phyloP scores from a whole-genome alignment of 2,113 vertebrate species.

The Heterotis niloticus region DNA sequence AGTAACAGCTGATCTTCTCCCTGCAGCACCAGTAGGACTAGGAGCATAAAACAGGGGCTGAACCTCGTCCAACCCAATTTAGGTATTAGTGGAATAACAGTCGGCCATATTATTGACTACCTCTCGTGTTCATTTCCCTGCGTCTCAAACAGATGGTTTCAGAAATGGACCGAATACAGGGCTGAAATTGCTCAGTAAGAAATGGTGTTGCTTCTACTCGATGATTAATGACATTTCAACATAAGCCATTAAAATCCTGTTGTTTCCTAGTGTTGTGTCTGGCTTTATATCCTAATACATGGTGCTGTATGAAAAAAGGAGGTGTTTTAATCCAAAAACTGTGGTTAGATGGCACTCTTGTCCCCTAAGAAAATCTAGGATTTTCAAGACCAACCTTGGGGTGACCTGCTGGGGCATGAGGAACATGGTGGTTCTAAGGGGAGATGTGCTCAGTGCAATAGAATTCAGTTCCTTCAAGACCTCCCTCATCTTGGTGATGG shows the following conservation, averaged over 20 bases:
- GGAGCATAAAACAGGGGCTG: background rate
- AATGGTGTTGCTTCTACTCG: constrained; percentile 7
- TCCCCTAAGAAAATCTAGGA: too few relatives aligned
- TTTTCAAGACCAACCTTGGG: too few relatives aligned
- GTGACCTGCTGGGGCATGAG: too few relatives aligned
- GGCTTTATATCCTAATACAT: constrained; percentile 10
- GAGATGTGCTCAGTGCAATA: too few relatives aligned
- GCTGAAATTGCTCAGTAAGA: constrained; percentile 14
- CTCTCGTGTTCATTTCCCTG: background rate
- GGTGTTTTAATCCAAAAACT: background rate
- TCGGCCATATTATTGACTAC: constrained; percentile 8
- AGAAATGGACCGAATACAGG: background rate
- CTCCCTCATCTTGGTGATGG: too few relatives aligned
- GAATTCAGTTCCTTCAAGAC: too few relatives aligned
- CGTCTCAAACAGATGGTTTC: background rate
- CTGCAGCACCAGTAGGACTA: background rate
- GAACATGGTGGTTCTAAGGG: too few relatives aligned
- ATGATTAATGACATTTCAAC: constrained; percentile 22
- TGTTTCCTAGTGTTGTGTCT: constrained; percentile 12
- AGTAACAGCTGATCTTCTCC: background rate
- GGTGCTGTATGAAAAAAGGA: background rate
- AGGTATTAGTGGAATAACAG: constrained; percentile 15
- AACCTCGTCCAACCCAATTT: background rate
- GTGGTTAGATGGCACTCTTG: background rate
- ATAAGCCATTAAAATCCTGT: constrained; percentile 1